Evolutionary conservation across 2,113 vertebrate genomes (phyloP).

Genomic region (Epinephelus moara): DNA sequence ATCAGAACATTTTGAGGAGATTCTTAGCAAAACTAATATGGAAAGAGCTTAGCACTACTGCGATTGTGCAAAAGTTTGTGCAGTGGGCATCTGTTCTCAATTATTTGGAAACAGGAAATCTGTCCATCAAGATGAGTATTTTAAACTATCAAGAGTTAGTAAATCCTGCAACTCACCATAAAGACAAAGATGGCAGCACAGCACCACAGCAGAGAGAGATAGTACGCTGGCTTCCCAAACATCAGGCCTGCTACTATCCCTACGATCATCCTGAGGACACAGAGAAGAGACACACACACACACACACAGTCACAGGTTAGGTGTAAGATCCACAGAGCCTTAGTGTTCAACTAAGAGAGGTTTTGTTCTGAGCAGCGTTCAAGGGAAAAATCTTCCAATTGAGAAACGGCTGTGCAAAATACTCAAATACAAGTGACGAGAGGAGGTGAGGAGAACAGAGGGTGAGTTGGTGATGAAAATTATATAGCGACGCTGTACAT

Average conservation of each 20-base stretch:
- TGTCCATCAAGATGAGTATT: not conserved
- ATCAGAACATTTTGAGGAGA: no score
- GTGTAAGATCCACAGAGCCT: not conserved
- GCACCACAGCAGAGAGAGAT: conserved; percentile 91
- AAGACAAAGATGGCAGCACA: conserved; percentile 90
- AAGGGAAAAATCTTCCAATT: not conserved
- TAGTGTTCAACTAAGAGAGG: not conserved
- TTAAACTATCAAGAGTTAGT: not conserved
- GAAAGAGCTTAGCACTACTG: no score
- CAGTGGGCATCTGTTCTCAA: not conserved
- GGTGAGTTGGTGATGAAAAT: not conserved
- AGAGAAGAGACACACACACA: conserved; percentile 29
- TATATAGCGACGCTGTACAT: conserved; percentile 35
- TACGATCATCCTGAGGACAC: conserved; percentile 88
- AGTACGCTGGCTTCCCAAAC: conserved; percentile 90
- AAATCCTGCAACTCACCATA: conserved; percentile 82
- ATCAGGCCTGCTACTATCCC: conserved; percentile 89
- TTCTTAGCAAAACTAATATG: no score
- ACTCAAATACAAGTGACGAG: not conserved
- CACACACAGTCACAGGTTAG: not conserved
- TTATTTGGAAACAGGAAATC: not conserved
- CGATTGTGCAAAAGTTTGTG: not conserved
- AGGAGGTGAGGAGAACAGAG: not conserved
- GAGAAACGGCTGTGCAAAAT: not conserved
- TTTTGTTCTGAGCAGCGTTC: not conserved